These are phyloP conservation scores for Torymus texanus DNA, from an alignment of 2,888 invertebrate genomes.

Conservation along the genomic window DNA sequence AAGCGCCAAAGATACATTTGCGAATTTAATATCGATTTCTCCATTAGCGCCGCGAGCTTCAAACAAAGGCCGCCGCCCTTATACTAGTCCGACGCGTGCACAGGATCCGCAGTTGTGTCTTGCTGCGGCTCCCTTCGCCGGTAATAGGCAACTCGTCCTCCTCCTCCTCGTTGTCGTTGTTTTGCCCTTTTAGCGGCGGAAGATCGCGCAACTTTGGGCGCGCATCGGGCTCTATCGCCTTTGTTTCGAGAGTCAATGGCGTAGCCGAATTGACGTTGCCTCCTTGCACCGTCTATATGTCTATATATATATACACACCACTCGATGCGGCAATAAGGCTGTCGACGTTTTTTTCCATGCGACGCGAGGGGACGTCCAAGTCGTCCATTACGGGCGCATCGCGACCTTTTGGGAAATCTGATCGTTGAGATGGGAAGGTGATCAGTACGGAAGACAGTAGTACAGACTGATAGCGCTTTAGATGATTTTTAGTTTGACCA, in stretches of 20 bases:
- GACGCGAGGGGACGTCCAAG: too few relatives aligned
- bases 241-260: not conserved
- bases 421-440: too few relatives aligned
- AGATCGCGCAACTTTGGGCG: not conserved
- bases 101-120: slow-evolving; percentile 18
- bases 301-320: too few relatives aligned
- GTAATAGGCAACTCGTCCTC: not conserved
- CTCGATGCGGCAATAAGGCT: too few relatives aligned
- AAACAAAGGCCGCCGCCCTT: not conserved
- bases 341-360: too few relatives aligned
- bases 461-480: too few relatives aligned
- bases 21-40: slow-evolving; percentile 53
- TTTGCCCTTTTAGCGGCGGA: slow-evolving; percentile 13
- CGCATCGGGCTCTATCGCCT: not conserved
- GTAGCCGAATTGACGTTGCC: too few relatives aligned
- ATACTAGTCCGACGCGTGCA: slow-evolving; percentile 3
- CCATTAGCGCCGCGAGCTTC: slow-evolving; percentile 25
- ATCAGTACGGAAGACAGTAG: too few relatives aligned
- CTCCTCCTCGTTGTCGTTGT: not conserved
- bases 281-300: too few relatives aligned
- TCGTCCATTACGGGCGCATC: too few relatives aligned
- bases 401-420: too few relatives aligned
- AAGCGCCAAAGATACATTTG: slow-evolving; percentile 57
- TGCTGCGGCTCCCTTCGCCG: not conserved
- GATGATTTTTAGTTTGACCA: too few relatives aligned